A percentile compares a stretch with the other conserved stretches of the same genome.
Evolutionary conservation across 2,113 vertebrate genomes (phyloP).

Genomic region (Alligator sinensis): DNA sequence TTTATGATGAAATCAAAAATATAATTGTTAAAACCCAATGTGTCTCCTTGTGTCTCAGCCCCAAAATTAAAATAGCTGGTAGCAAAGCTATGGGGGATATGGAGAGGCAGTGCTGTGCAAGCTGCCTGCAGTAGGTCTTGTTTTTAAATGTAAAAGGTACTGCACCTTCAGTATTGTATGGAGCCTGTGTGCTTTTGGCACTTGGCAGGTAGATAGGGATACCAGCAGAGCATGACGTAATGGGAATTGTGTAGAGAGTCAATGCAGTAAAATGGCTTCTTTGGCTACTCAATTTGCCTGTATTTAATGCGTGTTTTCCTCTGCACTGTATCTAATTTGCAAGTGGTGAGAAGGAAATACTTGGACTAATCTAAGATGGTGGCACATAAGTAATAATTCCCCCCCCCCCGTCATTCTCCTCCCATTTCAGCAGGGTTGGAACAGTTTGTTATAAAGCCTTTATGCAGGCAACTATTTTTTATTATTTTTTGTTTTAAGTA

Average conservation of each 20-base stretch:
- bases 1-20: constrained; percentile 34
- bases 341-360: background rate
- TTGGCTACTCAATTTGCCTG: background rate
- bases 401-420: background rate
- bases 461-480: background rate
- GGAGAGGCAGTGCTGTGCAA: background rate
- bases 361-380: background rate
- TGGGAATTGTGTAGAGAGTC: background rate
- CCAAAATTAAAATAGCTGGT: constrained; percentile 20
- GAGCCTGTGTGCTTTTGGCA: background rate
- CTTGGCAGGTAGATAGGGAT: background rate
- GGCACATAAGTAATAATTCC: background rate
- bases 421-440: background rate
- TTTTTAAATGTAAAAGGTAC: background rate
- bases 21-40: background rate
- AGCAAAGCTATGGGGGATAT: constrained; percentile 3
- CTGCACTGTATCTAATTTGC: background rate
- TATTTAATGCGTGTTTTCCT: background rate
- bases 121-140: background rate
- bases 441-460: background rate
- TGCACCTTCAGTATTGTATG: background rate
- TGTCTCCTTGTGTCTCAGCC: constrained; percentile 20
- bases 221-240: background rate
- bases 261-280: background rate
- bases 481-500: background rate